A percentile compares a stretch with the other conserved stretches of the same genome.
Evolutionary conservation across 1,140 invertebrate genomes (phyloP).

Genomic region (Ylistrum balloti): DNA sequence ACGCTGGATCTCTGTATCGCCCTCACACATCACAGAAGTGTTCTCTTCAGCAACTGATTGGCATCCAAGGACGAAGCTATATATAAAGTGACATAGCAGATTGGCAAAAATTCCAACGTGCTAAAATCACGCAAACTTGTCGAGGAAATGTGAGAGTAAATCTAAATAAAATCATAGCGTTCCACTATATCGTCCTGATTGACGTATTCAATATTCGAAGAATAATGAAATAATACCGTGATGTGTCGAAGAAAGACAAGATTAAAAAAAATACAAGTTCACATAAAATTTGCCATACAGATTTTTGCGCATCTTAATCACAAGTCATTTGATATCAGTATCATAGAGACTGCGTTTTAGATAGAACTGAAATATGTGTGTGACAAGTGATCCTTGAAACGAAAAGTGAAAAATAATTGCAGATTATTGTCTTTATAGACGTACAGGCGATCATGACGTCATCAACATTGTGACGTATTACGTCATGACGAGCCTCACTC

Average conservation of each 20-base stretch:
- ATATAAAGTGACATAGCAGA: background rate
- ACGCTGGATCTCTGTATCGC: background rate
- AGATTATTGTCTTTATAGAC: no score
- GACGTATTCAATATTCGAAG: background rate
- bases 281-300: background rate
- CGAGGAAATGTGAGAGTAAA: background rate
- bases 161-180: background rate
- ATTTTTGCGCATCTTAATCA: no score
- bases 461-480: conserved; percentile 5
- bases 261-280: background rate
- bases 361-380: no score
- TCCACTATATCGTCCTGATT: background rate
- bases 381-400: no score
- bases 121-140: background rate
- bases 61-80: background rate
- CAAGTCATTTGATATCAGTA: no score
- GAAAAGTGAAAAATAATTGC: no score
- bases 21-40: background rate
- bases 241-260: no score
- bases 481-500: background rate
- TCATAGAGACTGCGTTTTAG: no score
- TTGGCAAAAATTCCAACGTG: background rate
- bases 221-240: background rate
- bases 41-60: background rate
- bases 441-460: background rate